Evolutionary conservation across 2,888 invertebrate species (phyloP).

Genomic region (Onthophagus sagittarius): DNA sequence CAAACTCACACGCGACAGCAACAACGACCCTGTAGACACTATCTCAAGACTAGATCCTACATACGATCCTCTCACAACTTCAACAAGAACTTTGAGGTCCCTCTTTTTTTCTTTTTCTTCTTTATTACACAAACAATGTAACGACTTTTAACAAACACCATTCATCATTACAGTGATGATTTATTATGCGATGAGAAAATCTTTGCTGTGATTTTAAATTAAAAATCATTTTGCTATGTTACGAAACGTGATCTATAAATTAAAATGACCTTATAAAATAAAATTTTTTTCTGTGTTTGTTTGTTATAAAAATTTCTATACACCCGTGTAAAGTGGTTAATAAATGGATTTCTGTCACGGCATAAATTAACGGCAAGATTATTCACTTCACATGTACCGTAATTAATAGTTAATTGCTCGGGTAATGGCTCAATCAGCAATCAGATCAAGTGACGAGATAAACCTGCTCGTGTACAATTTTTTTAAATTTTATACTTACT

Average conservation of each 20-base stretch:
- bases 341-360: neutral
- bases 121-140: no score
- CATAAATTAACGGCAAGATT: neutral
- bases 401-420: slow-evolving; percentile 11
- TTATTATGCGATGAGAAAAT: no score
- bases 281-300: no score
- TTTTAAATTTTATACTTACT: neutral
- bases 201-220: no score
- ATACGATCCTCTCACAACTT: slow-evolving; percentile 1
- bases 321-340: neutral
- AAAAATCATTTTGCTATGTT: no score
- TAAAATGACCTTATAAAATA: no score
- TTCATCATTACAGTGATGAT: no score
- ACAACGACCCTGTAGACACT: slow-evolving; percentile 3
- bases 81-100: neutral
- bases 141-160: no score
- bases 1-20: slow-evolving; percentile 19
- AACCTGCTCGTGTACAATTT: neutral
- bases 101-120: neutral
- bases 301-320: neutral
- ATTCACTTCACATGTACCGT: slow-evolving; percentile 9
- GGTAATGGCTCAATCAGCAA: slow-evolving; percentile 9
- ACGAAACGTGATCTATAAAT: no score
- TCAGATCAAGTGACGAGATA: slow-evolving; percentile 3
- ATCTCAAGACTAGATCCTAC: neutral